phyloP scores from a whole-genome alignment of 1,140 invertebrate genomes.

The Thaumetopoea pityocampa region DNA sequence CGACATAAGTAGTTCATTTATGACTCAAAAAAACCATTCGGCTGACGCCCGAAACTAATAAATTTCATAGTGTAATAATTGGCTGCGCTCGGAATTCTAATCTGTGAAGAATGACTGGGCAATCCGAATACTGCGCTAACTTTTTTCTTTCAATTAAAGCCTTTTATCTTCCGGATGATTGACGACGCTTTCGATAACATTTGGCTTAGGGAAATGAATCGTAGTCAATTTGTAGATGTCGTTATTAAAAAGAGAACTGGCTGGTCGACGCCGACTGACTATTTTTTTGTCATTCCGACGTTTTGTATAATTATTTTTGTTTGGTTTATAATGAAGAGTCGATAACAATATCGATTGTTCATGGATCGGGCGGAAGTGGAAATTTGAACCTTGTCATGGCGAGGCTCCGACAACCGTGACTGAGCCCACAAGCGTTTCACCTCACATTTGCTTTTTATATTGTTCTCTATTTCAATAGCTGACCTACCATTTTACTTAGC shows the following conservation, averaged over 20 bases:
- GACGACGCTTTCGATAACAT: conserved; percentile 43
- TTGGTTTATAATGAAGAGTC: conserved; percentile 50
- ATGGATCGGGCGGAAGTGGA: conserved; percentile 54
- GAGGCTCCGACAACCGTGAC: conserved; percentile 49
- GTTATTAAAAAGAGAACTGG: conserved; percentile 18
- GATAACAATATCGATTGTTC: conserved; percentile 64
- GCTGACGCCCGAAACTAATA: conserved; percentile 50
- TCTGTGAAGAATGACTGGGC: conserved; percentile 56
- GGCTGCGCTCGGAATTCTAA: conserved; percentile 57
- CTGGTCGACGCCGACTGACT: conserved; percentile 8
- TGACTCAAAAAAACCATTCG: conserved; percentile 34
- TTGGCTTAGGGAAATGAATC: conserved; percentile 24
- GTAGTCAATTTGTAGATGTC: conserved; percentile 22
- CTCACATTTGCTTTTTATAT: conserved; percentile 37
- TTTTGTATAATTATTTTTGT: conserved; percentile 44
- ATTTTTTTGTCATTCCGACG: conserved; percentile 23
- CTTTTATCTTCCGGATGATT: conserved; percentile 63
- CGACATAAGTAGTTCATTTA: conserved; percentile 14
- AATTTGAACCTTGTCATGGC: conserved; percentile 52
- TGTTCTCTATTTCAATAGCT: conserved; percentile 16
- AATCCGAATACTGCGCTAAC: conserved; percentile 41
- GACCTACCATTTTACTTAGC: conserved; percentile 11
- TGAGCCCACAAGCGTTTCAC: conserved; percentile 50
- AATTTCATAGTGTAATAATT: conserved; percentile 54
- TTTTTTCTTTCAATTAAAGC: conserved; percentile 66